Percentiles rank a stretch among this genome's conserved stretches.
These are phyloP conservation scores for Zaprionus davidi DNA, from an alignment of 1,140 invertebrate species.

Conservation along the genomic window DNA sequence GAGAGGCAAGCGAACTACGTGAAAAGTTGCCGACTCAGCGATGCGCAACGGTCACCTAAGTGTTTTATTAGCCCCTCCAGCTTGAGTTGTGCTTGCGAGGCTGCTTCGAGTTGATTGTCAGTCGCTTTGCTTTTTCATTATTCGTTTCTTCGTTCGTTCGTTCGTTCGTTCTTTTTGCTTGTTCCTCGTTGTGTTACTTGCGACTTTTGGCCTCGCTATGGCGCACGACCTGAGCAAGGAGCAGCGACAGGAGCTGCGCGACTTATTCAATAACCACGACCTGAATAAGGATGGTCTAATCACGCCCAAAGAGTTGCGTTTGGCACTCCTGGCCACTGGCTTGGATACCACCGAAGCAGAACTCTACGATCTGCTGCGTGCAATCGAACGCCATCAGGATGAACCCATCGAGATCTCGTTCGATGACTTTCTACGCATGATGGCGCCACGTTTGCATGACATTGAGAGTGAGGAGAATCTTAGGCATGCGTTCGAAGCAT, in stretches of 20 bases:
- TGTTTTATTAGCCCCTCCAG: constrained; percentile 75
- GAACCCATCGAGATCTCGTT: not conserved
- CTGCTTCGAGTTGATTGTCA: constrained; percentile 70
- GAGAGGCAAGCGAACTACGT: constrained; percentile 26
- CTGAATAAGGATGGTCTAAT: constrained; percentile 29
- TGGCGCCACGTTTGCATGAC: constrained; percentile 28
- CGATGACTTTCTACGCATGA: constrained; percentile 4
- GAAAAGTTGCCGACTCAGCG: constrained; percentile 57
- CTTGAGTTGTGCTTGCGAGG: constrained; percentile 25
- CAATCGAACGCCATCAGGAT: not conserved
- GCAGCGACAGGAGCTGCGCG: constrained; percentile 29
- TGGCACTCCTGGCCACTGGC: constrained; percentile 31
- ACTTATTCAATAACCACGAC: constrained; percentile 40
- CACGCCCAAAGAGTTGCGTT: constrained; percentile 13
- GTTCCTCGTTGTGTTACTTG: not conserved
- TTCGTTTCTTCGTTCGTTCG: constrained; percentile 8
- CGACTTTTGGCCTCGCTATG: not conserved
- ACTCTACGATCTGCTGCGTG: constrained; percentile 45
- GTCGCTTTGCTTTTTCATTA: constrained; percentile 34
- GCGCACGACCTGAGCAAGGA: not conserved
- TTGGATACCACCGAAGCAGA: constrained; percentile 54
- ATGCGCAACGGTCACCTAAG: constrained; percentile 57
- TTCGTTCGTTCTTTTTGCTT: not conserved
- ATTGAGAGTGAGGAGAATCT: constrained; percentile 40
- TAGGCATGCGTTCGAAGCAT: constrained; percentile 11